Evolutionary conservation across 2,113 vertebrate species (phyloP), one percentile per base, ranked within the genome.

Genomic region (Nesospiza acunhae): DNA sequence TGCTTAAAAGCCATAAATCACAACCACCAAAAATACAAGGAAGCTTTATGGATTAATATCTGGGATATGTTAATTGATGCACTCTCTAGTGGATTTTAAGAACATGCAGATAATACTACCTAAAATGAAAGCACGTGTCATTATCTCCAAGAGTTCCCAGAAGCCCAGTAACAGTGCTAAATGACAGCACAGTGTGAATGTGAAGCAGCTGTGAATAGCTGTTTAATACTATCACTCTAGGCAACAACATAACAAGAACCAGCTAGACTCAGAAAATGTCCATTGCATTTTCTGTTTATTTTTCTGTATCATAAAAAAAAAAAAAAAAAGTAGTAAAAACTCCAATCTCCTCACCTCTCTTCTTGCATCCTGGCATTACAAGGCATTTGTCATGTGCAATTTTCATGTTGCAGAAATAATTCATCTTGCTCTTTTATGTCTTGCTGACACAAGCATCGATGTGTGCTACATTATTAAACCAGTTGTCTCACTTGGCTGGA

Each of bases 121-220:
- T 94, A 85, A 96, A 93, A 92, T 44, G 64, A 91, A 90, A 96
- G 89, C 79, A 42, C 85, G 87, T 96, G 95, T 94, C 94, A 93
- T 90, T 94, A 82, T 89, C 90, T 92, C 60, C 87, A 89, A 96
- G 94, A 76, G 96, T 74, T 96, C 94, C 94, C 97, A 89, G 84
- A 93, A 69, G 94, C 84, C 90, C 92, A 69, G 80, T 92, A 76
- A 94, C 3, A 0, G 41, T 83, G n/a, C n/a, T 91, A 94, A 90
- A 92, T 85, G 83, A 69, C 37, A 96, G 28, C 42, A 24, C 10
- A 12, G 44, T 56, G 35, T 93, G 92, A 89, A 79, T 55, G 23
- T 67, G 92, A 91, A 78, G 41, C 80, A 60, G 87, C n/a, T 31
- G 94, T 74, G 78, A 94, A 73, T 70, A 80, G 68, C n/a, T 74